Percentiles rank a stretch among this genome's conserved stretches.
Evolutionary conservation across 2,888 invertebrate genomes (phyloP).

Genomic region (Nomada goodeniana): DNA sequence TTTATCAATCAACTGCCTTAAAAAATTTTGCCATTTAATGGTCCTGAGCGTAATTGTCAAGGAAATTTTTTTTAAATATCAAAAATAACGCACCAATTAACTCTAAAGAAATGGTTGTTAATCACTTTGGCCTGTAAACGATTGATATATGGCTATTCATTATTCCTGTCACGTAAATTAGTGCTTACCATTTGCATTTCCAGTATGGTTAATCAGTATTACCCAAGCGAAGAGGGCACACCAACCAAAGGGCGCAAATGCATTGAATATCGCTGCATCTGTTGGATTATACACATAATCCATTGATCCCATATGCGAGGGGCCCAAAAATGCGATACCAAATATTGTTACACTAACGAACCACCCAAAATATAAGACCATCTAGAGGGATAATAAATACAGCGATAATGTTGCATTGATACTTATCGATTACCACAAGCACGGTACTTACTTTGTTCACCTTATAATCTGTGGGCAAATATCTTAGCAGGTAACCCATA

Average conservation of each 20-base stretch:
- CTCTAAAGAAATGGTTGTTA: too few relatives aligned
- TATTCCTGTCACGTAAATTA: background rate
- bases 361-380: slow-evolving; percentile 86
- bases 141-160: background rate
- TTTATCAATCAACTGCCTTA: too few relatives aligned
- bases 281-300: slow-evolving; percentile 87
- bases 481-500: slow-evolving; percentile 86
- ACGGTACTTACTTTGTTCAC: slow-evolving; percentile 84
- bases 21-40: too few relatives aligned
- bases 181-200: slow-evolving; percentile 83
- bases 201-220: slow-evolving; percentile 87
- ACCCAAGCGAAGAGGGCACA: slow-evolving; percentile 89
- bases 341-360: slow-evolving; percentile 85
- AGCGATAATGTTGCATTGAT: background rate
- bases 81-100: too few relatives aligned
- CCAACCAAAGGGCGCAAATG: slow-evolving; percentile 90
- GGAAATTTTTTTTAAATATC: too few relatives aligned
- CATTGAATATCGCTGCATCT: slow-evolving; percentile 89
- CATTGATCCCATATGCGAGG: slow-evolving; percentile 88
- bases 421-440: background rate
- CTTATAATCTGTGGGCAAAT: slow-evolving; percentile 82
- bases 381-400: slow-evolving; percentile 75
- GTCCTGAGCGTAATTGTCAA: too few relatives aligned
- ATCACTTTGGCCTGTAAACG: too few relatives aligned
- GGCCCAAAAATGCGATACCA: slow-evolving; percentile 86